These are phyloP conservation scores for Craterocephalus amniculus DNA, from an alignment of 2,797 vertebrate species.

Conservation along the genomic window DNA sequence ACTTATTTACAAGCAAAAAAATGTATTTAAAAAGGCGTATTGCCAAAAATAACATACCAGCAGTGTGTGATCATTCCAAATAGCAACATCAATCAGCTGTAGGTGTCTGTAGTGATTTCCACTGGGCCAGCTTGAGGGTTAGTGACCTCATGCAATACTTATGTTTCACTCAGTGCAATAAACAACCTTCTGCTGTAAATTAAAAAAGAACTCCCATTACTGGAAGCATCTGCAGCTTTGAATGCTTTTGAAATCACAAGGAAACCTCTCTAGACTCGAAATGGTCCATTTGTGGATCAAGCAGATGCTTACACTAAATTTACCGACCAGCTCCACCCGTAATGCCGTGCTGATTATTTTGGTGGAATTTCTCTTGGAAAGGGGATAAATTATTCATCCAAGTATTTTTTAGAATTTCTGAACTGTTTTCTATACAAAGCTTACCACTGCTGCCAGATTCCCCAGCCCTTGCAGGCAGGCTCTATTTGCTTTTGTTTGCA, in stretches of 20 bases:
- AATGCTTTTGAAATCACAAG: not conserved
- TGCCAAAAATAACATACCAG: slow-evolving; percentile 3
- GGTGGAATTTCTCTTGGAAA: too few relatives aligned
- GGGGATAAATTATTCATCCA: not conserved
- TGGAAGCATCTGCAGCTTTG: not conserved
- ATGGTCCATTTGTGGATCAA: too few relatives aligned
- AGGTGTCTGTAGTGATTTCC: too few relatives aligned
- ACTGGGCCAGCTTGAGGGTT: not conserved
- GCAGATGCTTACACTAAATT: not conserved
- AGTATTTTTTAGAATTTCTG: not conserved
- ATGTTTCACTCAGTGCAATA: not conserved
- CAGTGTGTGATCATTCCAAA: not conserved
- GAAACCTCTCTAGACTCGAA: too few relatives aligned
- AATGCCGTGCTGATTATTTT: too few relatives aligned
- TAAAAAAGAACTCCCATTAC: not conserved
- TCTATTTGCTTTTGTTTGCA: not conserved
- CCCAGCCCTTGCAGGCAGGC: not conserved
- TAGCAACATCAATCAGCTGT: slow-evolving; percentile 3
- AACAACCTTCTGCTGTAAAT: not conserved
- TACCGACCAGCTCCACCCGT: not conserved
- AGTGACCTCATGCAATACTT: not conserved
- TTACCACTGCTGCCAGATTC: not conserved
- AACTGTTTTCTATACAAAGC: not conserved
- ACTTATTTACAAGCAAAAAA: slow-evolving; percentile 6
- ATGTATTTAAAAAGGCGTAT: slow-evolving; percentile 10